These are phyloP conservation scores for Limanda limanda DNA, from an alignment of 2,113 vertebrate species.

Conservation along the genomic window DNA sequence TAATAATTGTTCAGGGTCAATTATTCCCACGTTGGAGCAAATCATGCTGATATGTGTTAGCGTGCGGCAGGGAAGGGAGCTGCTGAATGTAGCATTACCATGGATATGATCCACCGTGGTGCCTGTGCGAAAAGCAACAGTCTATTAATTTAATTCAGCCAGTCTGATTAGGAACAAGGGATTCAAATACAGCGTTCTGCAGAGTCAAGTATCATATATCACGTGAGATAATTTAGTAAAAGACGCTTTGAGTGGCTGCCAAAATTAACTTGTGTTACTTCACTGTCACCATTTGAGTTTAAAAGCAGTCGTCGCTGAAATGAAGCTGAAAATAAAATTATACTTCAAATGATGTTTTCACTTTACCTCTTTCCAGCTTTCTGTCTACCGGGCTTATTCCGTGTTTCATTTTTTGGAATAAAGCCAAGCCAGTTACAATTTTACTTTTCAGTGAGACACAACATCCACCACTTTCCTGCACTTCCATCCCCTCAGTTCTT, in stretches of 20 bases:
- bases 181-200: constrained; percentile 28
- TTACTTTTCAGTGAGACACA: constrained; percentile 30
- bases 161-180: constrained; percentile 25
- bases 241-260: background rate
- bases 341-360: background rate
- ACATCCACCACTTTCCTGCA: constrained; percentile 16
- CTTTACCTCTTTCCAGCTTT: background rate
- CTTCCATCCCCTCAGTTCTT: constrained; percentile 41
- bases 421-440: constrained; percentile 27
- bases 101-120: constrained; percentile 81
- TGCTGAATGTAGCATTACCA: constrained; percentile 82
- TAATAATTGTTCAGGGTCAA: constrained; percentile 90
- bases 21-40: constrained; percentile 89
- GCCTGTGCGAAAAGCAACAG: constrained; percentile 80
- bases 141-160: constrained; percentile 77
- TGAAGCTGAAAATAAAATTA: background rate
- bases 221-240: background rate
- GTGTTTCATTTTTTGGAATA: background rate
- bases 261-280: too few relatives aligned
- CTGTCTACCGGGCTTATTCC: constrained; percentile 4
- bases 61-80: constrained; percentile 80
- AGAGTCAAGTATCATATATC: constrained; percentile 1
- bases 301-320: background rate
- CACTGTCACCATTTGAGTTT: background rate
- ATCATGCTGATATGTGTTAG: constrained; percentile 85